Conservation (phyloP, 2,888 invertebrate species). For the Lutraria lutraria region DNA sequence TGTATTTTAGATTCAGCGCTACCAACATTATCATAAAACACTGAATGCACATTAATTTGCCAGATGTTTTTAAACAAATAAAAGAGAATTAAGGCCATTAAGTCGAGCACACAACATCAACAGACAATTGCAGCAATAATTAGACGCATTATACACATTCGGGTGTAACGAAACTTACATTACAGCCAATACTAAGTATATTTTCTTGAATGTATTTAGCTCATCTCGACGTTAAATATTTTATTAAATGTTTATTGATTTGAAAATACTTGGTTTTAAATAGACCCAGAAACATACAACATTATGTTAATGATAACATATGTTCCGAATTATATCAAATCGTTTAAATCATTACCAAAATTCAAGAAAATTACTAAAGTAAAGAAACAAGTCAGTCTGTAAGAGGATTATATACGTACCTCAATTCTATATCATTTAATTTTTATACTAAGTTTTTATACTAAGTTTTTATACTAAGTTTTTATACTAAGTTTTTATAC, state of each 20-base stretch:
- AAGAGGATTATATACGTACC: no score
- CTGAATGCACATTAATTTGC: neutral
- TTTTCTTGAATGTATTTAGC: neutral
- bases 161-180: neutral
- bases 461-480: no score
- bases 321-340: neutral
- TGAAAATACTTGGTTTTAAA: neutral
- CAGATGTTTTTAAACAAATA: slow-evolving; percentile 1
- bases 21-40: neutral
- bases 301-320: neutral
- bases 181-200: neutral
- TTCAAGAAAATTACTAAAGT: no score
- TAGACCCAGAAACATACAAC: neutral
- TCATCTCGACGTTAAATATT: neutral
- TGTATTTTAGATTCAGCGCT: neutral
- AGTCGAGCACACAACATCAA: neutral
- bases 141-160: neutral
- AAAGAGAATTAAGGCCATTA: neutral
- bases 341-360: neutral
- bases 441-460: no score
- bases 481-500: no score
- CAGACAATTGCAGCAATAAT: neutral
- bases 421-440: no score
- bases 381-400: no score
- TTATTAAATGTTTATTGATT: neutral